A percentile compares a stretch with the other conserved stretches of the same genome.
phyloP scores from a whole-genome alignment of 1,140 invertebrate genomes.

The Akabosia matsudoensis region DNA sequence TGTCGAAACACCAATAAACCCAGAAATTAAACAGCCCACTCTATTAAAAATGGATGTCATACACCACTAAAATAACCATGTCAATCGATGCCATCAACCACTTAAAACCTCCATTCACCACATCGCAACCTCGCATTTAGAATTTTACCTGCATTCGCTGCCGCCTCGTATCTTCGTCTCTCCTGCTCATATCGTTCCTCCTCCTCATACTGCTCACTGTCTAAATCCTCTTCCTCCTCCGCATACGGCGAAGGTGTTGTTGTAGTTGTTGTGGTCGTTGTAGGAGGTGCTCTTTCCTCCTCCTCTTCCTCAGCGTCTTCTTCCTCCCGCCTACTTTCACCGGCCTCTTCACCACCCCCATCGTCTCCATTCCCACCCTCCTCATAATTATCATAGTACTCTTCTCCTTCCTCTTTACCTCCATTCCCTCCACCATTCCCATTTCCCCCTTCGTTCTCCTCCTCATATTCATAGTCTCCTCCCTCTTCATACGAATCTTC shows the following conservation, averaged over 20 bases:
- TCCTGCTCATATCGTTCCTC: conserved; percentile 20
- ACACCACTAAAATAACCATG: not conserved
- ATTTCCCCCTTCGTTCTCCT: conserved; percentile 19
- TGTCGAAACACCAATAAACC: not conserved
- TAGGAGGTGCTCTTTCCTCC: not conserved
- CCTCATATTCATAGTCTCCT: conserved; percentile 43
- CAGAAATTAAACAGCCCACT: not conserved
- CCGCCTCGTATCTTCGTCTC: not conserved
- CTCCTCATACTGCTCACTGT: conserved; percentile 39
- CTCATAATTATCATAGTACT: conserved; percentile 23
- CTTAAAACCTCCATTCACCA: not conserved
- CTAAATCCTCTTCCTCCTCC: conserved; percentile 41
- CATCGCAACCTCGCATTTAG: not conserved
- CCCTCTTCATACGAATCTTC: conserved; percentile 44
- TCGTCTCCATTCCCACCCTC: not conserved
- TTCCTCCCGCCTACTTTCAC: conserved; percentile 13
- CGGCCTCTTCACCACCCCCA: not conserved
- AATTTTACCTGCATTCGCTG: not conserved
- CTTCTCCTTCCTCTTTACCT: conserved; percentile 13
- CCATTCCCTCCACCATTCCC: not conserved
- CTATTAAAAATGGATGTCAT: not conserved
- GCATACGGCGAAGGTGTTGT: not conserved
- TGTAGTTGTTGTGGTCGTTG: conserved; percentile 14
- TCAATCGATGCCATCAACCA: not conserved
- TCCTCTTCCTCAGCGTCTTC: conserved; percentile 20